Percentiles rank a stretch among this genome's conserved stretches.
These are phyloP conservation scores for Lateolabrax maculatus DNA, from an alignment of 2,797 vertebrate genomes.

Conservation along the genomic window DNA sequence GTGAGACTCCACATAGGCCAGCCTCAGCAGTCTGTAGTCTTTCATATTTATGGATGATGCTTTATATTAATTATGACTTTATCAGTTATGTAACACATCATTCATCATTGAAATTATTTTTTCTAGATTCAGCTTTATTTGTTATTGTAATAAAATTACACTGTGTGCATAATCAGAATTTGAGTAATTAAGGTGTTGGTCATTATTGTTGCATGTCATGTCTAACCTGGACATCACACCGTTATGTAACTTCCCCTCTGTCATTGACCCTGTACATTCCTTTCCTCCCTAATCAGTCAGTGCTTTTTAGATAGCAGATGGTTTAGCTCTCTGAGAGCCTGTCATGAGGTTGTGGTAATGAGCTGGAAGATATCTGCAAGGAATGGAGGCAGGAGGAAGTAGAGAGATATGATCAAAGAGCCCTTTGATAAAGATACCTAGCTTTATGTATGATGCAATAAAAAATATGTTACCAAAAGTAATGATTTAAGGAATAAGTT, in stretches of 20 bases:
- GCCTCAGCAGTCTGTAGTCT: not conserved
- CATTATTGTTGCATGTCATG: constrained; percentile 32
- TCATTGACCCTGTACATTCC: constrained; percentile 46
- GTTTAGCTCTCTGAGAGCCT: constrained; percentile 54
- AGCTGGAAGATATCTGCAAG: constrained; percentile 62
- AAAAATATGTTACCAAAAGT: constrained; percentile 33
- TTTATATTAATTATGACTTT: not conserved
- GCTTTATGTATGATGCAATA: constrained; percentile 56
- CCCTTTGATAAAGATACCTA: constrained; percentile 61
- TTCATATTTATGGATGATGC: not conserved
- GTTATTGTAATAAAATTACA: constrained; percentile 3
- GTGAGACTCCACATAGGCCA: constrained; percentile 17
- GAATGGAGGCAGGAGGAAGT: constrained; percentile 57
- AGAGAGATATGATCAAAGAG: constrained; percentile 64
- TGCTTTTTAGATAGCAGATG: constrained; percentile 57
- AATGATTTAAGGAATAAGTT: constrained; percentile 37
- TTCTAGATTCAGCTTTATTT: not conserved
- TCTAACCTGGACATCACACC: constrained; percentile 26
- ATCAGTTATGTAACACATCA: not conserved
- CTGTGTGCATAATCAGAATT: not conserved
- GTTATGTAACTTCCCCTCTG: constrained; percentile 35
- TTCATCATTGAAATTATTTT: not conserved
- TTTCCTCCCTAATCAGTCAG: constrained; percentile 33
- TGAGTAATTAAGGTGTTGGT: constrained; percentile 4
- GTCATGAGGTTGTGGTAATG: constrained; percentile 65